Evolutionary conservation across 2,888 invertebrate species (phyloP).

Genomic region (Athalia cordata): DNA sequence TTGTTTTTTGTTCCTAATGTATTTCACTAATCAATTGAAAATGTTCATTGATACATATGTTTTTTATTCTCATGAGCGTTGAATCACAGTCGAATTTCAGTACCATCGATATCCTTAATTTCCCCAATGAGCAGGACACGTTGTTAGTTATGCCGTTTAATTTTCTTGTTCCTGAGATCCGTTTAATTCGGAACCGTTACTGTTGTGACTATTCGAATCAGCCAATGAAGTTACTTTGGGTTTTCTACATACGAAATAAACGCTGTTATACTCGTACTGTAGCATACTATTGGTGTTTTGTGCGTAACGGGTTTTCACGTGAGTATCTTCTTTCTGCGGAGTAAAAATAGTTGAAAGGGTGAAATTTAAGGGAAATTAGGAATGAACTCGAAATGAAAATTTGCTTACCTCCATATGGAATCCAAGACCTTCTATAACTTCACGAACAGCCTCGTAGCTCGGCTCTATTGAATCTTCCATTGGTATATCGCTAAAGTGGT

Average conservation of each 20-base stretch:
- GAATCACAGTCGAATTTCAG: neutral
- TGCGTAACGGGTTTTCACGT: constrained; percentile 90
- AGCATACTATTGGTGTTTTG: constrained; percentile 96
- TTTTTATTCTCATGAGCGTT: too few relatives aligned
- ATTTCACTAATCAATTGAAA: neutral
- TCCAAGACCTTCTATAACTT: constrained; percentile 88
- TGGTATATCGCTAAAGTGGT: constrained; percentile 90
- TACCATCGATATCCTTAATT: constrained; percentile 6
- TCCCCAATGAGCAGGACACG: constrained; percentile 20
- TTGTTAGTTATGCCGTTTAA: constrained; percentile 26
- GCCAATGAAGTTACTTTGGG: constrained; percentile 70
- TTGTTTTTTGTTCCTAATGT: neutral
- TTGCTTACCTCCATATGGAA: constrained; percentile 82
- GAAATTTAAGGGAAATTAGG: neutral
- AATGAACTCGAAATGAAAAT: neutral
- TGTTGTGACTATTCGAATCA: constrained; percentile 37
- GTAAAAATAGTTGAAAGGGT: constrained; percentile 50
- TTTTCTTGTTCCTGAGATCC: constrained; percentile 64
- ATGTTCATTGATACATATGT: too few relatives aligned
- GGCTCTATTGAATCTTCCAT: constrained; percentile 95
- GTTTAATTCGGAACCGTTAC: constrained; percentile 65
- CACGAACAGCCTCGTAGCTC: constrained; percentile 87
- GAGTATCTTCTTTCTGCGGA: constrained; percentile 84
- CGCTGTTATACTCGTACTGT: constrained; percentile 92
- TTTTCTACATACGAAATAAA: constrained; percentile 94